A percentile compares a stretch with the other conserved stretches of the same genome.
These are phyloP conservation scores for Diarsia brunnea DNA, from an alignment of 2,888 invertebrate genomes.

Conservation along the genomic window DNA sequence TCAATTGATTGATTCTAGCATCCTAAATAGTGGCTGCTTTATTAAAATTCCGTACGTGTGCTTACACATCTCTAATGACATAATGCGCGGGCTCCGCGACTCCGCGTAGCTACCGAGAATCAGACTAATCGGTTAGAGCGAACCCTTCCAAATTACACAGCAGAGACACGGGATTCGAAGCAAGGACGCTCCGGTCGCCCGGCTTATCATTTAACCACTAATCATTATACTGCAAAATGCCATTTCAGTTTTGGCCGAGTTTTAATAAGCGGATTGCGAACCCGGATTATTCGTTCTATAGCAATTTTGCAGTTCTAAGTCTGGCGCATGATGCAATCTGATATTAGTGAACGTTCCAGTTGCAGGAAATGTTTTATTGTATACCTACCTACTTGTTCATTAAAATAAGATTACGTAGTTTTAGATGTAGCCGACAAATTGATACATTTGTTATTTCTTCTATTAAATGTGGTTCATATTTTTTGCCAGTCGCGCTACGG, in stretches of 20 bases:
- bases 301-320: constrained; percentile 82
- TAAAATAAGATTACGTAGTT: constrained; percentile 58
- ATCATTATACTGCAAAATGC: constrained; percentile 88
- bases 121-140: constrained; percentile 88
- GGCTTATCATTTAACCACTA: constrained; percentile 89
- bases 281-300: constrained; percentile 79
- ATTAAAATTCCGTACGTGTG: constrained; percentile 76
- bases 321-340: constrained; percentile 77
- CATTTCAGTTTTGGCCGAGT: constrained; percentile 86
- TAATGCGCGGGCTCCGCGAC: constrained; percentile 80
- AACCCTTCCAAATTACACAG: constrained; percentile 88
- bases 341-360: constrained; percentile 64
- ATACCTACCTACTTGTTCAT: constrained; percentile 61
- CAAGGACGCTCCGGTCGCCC: constrained; percentile 88
- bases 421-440: constrained; percentile 57
- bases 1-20: constrained; percentile 54
- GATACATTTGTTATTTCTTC: constrained; percentile 58
- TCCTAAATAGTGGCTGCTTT: constrained; percentile 49
- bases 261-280: constrained; percentile 84
- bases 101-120: constrained; percentile 87
- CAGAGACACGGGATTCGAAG: constrained; percentile 89
- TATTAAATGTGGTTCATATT: constrained; percentile 50
- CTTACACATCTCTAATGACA: constrained; percentile 84
- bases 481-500: constrained; percentile 35
- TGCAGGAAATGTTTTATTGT: constrained; percentile 69